Conservation (phyloP, 2,113 vertebrate genomes). For the Platysternon megacephalum region DNA sequence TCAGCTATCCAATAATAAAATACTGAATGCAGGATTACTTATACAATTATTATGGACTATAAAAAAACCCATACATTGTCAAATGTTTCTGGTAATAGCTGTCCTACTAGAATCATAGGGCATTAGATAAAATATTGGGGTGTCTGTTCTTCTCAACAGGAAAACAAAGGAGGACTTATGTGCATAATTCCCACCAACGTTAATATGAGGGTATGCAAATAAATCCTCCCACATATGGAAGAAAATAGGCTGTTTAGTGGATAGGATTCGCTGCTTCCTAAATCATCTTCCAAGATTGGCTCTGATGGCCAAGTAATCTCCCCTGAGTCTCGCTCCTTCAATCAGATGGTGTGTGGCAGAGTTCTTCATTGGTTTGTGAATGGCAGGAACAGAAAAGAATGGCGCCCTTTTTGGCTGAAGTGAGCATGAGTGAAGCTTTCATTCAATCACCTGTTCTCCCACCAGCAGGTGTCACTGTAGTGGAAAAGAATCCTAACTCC, state of each 20-base stretch:
- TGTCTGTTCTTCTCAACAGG: neutral
- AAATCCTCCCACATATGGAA: neutral
- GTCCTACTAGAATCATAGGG: neutral
- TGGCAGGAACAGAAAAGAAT: neutral
- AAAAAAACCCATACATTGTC: neutral
- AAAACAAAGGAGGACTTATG: accelerated
- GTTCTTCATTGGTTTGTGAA: neutral
- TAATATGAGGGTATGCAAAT: neutral
- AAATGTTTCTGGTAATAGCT: neutral
- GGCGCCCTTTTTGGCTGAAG: neutral
- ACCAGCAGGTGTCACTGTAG: neutral
- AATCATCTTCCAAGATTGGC: neutral
- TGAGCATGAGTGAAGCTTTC: neutral
- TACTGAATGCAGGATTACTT: neutral
- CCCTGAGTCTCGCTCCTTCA: neutral
- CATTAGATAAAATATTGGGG: neutral
- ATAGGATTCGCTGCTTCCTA: neutral
- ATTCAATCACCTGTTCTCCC: accelerated
- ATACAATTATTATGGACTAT: neutral
- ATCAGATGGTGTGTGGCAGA: too few species aligned
- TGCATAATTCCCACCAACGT: neutral
- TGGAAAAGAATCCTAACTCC: neutral
- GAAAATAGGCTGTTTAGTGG: neutral
- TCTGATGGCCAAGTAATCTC: neutral
- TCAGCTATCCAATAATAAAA: neutral